phyloP scores from a whole-genome alignment of 2,797 vertebrate genomes.

The Podarcis lilfordi region DNA sequence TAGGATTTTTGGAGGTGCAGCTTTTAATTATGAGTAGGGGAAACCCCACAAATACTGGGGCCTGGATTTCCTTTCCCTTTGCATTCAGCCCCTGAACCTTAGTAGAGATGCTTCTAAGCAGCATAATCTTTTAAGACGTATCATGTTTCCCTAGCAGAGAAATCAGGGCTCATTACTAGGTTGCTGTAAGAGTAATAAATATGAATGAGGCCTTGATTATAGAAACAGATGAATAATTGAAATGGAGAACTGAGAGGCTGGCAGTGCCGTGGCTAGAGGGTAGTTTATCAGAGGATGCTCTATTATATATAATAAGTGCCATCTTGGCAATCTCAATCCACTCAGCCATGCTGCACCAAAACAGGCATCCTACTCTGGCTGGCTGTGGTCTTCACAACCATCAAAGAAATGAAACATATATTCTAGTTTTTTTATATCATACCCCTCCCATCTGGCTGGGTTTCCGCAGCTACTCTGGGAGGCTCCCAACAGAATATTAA shows the following conservation, averaged over 20 bases:
- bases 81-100: neutral
- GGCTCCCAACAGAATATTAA: too few relatives aligned
- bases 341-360: neutral
- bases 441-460: too few relatives aligned
- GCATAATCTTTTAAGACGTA: neutral
- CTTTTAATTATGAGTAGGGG: neutral
- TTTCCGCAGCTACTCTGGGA: too few relatives aligned
- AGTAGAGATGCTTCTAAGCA: neutral
- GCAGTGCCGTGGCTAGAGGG: neutral
- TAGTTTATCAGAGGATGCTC: neutral
- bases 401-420: too few relatives aligned
- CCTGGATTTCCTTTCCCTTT: too few relatives aligned
- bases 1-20: neutral
- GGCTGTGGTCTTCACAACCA: too few relatives aligned
- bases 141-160: neutral
- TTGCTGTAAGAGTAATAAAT: conserved; percentile 3
- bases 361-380: too few relatives aligned
- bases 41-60: neutral
- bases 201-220: conserved; percentile 17
- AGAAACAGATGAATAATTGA: conserved; percentile 16
- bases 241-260: neutral
- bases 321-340: neutral
- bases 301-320: neutral
- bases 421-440: too few relatives aligned
- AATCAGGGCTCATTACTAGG: neutral